Percentiles rank a stretch among this genome's conserved stretches.
Conservation (phyloP, 2,888 invertebrate species). For the Cremastinae sp. region DNA sequence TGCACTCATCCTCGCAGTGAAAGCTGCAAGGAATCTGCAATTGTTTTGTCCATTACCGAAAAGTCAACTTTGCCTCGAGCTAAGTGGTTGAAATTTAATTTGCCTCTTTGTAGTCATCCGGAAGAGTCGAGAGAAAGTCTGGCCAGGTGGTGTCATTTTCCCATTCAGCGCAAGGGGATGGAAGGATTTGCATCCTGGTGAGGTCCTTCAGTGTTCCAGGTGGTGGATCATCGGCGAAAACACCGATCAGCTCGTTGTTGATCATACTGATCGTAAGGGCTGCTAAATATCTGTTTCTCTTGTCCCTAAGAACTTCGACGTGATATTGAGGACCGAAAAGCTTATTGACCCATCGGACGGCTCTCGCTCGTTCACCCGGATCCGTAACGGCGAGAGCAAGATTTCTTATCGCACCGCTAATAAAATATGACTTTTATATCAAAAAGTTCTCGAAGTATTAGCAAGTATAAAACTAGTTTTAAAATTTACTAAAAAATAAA, state of each 20-base stretch:
- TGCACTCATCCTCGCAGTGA: slow-evolving; percentile 61
- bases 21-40: slow-evolving; percentile 65
- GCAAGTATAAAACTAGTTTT: background rate
- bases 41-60: background rate
- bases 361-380: slow-evolving; percentile 74
- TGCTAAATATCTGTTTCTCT: slow-evolving; percentile 81
- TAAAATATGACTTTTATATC: background rate
- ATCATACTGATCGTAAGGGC: slow-evolving; percentile 78
- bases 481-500: slow-evolving; percentile 5
- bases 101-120: slow-evolving; percentile 70
- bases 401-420: slow-evolving; percentile 78
- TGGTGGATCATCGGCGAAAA: slow-evolving; percentile 77
- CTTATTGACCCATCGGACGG: slow-evolving; percentile 80
- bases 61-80: no score
- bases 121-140: slow-evolving; percentile 77
- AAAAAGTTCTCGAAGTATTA: background rate
- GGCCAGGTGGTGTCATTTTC: slow-evolving; percentile 80
- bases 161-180: slow-evolving; percentile 78
- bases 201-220: slow-evolving; percentile 76
- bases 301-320: slow-evolving; percentile 79
- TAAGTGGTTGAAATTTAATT: background rate
- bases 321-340: slow-evolving; percentile 81
- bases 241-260: slow-evolving; percentile 79
- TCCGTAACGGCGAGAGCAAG: slow-evolving; percentile 78
- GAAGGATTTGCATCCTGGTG: slow-evolving; percentile 68